These are phyloP conservation scores for Tigriopus japonicus DNA, from an alignment of 1,140 invertebrate species.

Conservation along the genomic window DNA sequence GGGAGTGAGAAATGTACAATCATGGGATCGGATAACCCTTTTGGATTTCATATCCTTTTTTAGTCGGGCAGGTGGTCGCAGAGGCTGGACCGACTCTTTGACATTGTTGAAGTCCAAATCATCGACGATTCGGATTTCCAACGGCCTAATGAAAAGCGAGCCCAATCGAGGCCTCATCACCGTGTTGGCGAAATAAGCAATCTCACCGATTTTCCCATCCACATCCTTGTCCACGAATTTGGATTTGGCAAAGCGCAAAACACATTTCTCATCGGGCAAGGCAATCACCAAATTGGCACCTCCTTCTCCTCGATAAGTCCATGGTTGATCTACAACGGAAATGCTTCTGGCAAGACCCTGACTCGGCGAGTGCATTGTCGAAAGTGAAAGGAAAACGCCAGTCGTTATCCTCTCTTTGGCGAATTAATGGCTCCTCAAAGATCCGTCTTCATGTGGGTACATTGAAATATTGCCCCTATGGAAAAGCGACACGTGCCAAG, in stretches of 20 bases:
- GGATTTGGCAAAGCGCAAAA: slow-evolving; percentile 13
- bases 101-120: not conserved
- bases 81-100: slow-evolving; percentile 4
- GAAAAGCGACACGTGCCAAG: no score
- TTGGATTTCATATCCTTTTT: slow-evolving; percentile 10
- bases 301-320: slow-evolving; percentile 14
- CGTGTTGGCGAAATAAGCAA: slow-evolving; percentile 6
- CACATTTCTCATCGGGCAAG: not conserved
- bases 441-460: no score
- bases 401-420: no score
- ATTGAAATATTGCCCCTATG: no score
- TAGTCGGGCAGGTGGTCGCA: not conserved
- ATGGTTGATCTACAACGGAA: not conserved
- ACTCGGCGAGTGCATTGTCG: no score
- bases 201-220: slow-evolving; percentile 1
- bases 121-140: not conserved
- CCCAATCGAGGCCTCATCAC: slow-evolving; percentile 16
- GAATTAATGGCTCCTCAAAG: no score
- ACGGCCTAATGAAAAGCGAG: slow-evolving; percentile 6
- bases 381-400: no score
- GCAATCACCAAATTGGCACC: slow-evolving; percentile 15
- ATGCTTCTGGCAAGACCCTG: no score
- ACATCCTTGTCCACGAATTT: slow-evolving; percentile 13
- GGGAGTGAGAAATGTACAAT: not conserved
- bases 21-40: slow-evolving; percentile 6